Percentiles rank a stretch among this genome's conserved stretches.
phyloP scores from a whole-genome alignment of 2,888 invertebrate species.

The Danaus chrysippus region DNA sequence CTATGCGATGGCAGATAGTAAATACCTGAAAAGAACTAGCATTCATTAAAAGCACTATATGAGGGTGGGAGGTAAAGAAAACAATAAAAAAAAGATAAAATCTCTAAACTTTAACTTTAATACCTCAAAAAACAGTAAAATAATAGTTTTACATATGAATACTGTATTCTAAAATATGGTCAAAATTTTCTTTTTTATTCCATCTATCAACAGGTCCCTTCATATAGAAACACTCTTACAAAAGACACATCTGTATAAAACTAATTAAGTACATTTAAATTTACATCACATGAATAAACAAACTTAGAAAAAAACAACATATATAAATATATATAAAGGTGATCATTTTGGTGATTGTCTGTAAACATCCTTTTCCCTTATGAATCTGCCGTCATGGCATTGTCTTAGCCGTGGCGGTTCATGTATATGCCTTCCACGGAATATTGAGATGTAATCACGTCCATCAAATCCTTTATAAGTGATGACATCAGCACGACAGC shows the following conservation, averaged over 20 bases:
- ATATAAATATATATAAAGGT: conserved; percentile 33
- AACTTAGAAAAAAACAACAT: conserved; percentile 40
- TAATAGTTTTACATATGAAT: conserved; percentile 44
- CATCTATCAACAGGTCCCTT: conserved; percentile 64
- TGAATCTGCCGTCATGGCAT: conserved; percentile 69
- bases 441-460: conserved; percentile 70
- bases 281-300: conserved; percentile 58
- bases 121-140: conserved; percentile 19
- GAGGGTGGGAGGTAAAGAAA: conserved; percentile 11
- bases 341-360: conserved; percentile 46
- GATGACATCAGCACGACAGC: conserved; percentile 70
- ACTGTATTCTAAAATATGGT: conserved; percentile 67
- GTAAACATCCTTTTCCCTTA: conserved; percentile 61
- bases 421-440: conserved; percentile 68
- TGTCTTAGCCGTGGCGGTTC: conserved; percentile 65
- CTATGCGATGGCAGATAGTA: conserved; percentile 72
- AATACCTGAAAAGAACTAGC: conserved; percentile 55
- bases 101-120: conserved; percentile 18
- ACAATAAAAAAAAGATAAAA: conserved; percentile 33
- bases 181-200: conserved; percentile 46
- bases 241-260: conserved; percentile 46
- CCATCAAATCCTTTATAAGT: conserved; percentile 68
- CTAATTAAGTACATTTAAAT: conserved; percentile 47
- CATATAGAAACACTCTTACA: conserved; percentile 56
- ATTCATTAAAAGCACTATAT: conserved; percentile 26